A percentile compares a stretch with the other conserved stretches of the same genome.
Evolutionary conservation across 2,888 invertebrate genomes (phyloP).

Genomic region (Rhimphoctona megacephalus): DNA sequence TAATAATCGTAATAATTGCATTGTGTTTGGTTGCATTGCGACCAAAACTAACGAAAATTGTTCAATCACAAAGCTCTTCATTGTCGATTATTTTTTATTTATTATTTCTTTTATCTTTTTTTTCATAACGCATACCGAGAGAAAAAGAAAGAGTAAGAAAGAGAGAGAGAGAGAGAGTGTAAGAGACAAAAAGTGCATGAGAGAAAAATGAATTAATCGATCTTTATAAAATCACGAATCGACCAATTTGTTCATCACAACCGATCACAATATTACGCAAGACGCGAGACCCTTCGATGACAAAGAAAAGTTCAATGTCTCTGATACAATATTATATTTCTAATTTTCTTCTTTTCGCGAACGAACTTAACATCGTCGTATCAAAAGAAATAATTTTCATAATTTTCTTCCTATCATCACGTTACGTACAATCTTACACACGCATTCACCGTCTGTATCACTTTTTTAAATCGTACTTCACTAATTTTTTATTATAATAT

Average conservation of each 20-base stretch:
- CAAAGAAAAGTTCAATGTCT: conserved; percentile 12
- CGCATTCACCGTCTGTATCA: neutral
- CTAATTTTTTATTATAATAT: conserved; percentile 26
- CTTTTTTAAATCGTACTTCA: conserved; percentile 11
- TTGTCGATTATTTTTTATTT: neutral
- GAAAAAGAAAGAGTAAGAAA: conserved; percentile 19
- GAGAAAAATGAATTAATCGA: neutral
- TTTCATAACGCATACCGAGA: conserved; percentile 33
- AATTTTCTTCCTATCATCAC: conserved; percentile 22
- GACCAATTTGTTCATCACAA: conserved; percentile 42
- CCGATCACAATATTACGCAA: conserved; percentile 41
- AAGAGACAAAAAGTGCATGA: conserved; percentile 22
- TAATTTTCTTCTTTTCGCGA: neutral
- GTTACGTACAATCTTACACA: conserved; percentile 13
- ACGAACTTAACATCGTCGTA: conserved; percentile 3
- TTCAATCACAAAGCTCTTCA: conserved; percentile 48
- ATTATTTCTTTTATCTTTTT: neutral
- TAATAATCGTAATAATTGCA: conserved; percentile 73
- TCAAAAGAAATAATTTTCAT: conserved; percentile 28
- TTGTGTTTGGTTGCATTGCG: conserved; percentile 75
- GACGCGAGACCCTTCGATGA: conserved; percentile 1
- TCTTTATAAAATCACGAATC: conserved; percentile 19
- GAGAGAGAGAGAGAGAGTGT: conserved; percentile 20
- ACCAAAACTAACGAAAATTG: conserved; percentile 68
- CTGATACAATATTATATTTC: conserved; percentile 18